A percentile compares a stretch with the other conserved stretches of the same genome.
Conservation (phyloP, 1,140 invertebrate genomes). For the Danaus plexippus region DNA sequence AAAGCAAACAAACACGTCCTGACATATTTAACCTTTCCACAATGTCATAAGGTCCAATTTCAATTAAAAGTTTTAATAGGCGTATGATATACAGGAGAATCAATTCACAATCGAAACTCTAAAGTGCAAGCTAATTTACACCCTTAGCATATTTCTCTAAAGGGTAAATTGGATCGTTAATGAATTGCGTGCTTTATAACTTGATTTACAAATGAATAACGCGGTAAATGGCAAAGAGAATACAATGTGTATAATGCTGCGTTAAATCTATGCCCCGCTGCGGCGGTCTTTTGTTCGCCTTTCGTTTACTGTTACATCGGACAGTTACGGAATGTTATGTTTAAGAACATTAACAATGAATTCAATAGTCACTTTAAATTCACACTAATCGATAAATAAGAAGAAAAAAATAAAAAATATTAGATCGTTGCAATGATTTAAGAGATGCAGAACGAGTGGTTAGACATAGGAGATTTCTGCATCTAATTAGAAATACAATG, state of each 20-base stretch:
- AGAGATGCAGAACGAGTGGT: too few species aligned
- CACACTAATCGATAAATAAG: too few species aligned
- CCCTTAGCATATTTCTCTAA: conserved; percentile 8
- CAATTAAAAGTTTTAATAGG: conserved; percentile 8
- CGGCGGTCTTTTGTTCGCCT: background rate
- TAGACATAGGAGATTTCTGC: too few species aligned
- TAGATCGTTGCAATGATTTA: too few species aligned
- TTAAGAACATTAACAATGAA: too few species aligned
- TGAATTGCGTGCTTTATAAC: conserved; percentile 9
- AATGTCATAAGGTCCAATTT: conserved; percentile 5
- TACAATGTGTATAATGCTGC: conserved; percentile 21
- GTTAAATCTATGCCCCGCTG: conserved; percentile 22
- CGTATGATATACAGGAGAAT: conserved; percentile 20
- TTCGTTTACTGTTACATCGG: conserved; percentile 3
- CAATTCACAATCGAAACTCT: conserved; percentile 14
- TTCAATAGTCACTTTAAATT: too few species aligned
- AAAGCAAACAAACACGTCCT: conserved; percentile 1
- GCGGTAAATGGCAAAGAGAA: conserved; percentile 23
- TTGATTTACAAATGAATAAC: conserved; percentile 25
- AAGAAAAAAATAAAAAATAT: too few species aligned
- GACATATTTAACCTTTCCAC: conserved; percentile 7
- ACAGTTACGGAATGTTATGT: too few species aligned
- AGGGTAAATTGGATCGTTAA: conserved; percentile 16
- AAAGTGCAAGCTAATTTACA: conserved; percentile 11
- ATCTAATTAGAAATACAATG: too few species aligned